Percentiles rank a stretch among this genome's conserved stretches.
Conservation (phyloP, 1,140 invertebrate genomes). For the Apocrypta bakeri region DNA sequence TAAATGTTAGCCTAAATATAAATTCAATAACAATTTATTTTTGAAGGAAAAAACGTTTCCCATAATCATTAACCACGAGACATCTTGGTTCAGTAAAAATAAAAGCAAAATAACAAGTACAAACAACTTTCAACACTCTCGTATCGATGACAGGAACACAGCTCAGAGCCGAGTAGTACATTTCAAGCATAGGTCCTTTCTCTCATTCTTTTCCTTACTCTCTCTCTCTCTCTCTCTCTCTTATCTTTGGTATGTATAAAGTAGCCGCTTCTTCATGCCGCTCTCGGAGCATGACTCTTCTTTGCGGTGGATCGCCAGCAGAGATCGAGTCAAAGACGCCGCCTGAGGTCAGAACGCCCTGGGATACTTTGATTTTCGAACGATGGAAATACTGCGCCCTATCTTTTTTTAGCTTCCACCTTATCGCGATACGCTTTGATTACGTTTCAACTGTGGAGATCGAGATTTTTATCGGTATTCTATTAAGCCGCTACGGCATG, state of each 20-base stretch:
- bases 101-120: neutral
- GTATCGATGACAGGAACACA: neutral
- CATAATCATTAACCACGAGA: too few species aligned
- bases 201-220: too few species aligned
- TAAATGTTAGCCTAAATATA: too few species aligned
- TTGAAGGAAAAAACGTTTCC: too few species aligned
- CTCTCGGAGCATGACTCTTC: slow-evolving; percentile 17
- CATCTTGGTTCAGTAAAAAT: too few species aligned
- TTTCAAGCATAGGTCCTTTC: neutral
- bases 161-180: neutral
- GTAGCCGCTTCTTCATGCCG: neutral
- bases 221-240: too few species aligned
- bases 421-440: slow-evolving; percentile 52
- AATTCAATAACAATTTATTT: too few species aligned
- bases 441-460: slow-evolving; percentile 32
- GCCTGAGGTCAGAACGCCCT: slow-evolving; percentile 46
- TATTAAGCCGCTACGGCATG: slow-evolving; percentile 11
- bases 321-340: slow-evolving; percentile 32
- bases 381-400: neutral
- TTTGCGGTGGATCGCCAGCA: neutral
- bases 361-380: slow-evolving; percentile 32
- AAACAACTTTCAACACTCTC: neutral
- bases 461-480: slow-evolving; percentile 38
- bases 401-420: slow-evolving; percentile 16
- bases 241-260: neutral